Conservation (phyloP, 2,888 invertebrate species). For the Ferrisia virgata region DNA sequence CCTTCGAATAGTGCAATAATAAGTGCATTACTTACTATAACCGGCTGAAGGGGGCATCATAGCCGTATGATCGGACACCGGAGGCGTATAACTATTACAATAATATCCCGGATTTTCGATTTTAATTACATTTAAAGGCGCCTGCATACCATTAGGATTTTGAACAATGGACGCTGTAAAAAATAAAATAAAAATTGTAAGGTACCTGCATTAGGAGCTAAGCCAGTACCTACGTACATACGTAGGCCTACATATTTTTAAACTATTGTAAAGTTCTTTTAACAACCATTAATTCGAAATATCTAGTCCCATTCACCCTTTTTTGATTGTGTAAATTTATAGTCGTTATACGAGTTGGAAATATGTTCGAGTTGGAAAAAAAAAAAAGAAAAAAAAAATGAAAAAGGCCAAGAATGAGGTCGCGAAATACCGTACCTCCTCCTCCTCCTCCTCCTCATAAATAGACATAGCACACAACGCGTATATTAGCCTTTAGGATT, state of each 20-base stretch:
- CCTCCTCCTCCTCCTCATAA: too few relatives aligned
- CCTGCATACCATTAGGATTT: conserved; percentile 68
- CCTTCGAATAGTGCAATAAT: neutral
- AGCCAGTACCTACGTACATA: too few relatives aligned
- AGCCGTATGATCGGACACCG: conserved; percentile 59
- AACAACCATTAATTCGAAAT: neutral
- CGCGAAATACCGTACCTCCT: neutral
- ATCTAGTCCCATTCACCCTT: neutral
- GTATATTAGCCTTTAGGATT: conserved; percentile 31
- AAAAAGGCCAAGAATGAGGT: neutral
- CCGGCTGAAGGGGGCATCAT: conserved; percentile 64
- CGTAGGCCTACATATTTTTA: too few relatives aligned
- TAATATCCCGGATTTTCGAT: conserved; percentile 79
- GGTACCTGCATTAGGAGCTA: too few relatives aligned
- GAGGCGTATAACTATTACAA: conserved; percentile 75
- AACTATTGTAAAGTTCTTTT: neutral
- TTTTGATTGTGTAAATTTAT: neutral
- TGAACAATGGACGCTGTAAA: conserved; percentile 89
- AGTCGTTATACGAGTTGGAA: neutral
- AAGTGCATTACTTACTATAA: conserved; percentile 64
- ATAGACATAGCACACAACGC: neutral
- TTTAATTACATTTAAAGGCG: conserved; percentile 73
- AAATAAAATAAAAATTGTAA: conserved; percentile 40
- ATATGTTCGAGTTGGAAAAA: neutral
- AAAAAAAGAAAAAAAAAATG: neutral